Evolutionary conservation across 2,113 vertebrate genomes (phyloP).

Genomic region (Numida meleagris): DNA sequence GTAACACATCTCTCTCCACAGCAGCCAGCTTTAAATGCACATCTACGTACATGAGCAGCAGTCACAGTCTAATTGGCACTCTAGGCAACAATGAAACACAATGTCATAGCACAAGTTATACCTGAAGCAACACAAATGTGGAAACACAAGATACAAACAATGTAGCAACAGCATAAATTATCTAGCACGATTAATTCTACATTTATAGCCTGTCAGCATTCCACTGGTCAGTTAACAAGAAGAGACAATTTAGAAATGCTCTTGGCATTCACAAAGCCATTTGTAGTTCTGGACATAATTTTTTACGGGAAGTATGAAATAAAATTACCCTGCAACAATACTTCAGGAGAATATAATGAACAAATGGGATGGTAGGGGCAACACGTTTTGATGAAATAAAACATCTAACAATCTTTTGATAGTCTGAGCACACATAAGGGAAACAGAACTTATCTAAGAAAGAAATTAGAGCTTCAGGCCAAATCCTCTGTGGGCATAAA

Average conservation of each 20-base stretch:
- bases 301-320: neutral
- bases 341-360: neutral
- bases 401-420: neutral
- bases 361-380: neutral
- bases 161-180: neutral
- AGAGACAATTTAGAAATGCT: neutral
- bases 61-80: neutral
- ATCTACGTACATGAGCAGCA: neutral
- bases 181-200: neutral
- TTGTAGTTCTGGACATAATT: neutral
- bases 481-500: constrained; percentile 27
- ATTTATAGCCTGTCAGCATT: neutral
- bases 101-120: neutral
- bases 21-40: neutral
- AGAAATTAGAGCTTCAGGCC: constrained; percentile 33
- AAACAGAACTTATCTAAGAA: constrained; percentile 38
- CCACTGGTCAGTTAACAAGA: neutral
- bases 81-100: neutral
- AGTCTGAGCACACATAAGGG: constrained; percentile 7
- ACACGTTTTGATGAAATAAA: constrained; percentile 2
- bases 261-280: neutral
- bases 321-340: neutral
- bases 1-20: neutral
- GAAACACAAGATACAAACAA: neutral
- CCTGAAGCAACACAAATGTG: neutral